These are phyloP conservation scores for Microtus richardsoni DNA, from an alignment of 2,113 vertebrate genomes.

Conservation along the genomic window DNA sequence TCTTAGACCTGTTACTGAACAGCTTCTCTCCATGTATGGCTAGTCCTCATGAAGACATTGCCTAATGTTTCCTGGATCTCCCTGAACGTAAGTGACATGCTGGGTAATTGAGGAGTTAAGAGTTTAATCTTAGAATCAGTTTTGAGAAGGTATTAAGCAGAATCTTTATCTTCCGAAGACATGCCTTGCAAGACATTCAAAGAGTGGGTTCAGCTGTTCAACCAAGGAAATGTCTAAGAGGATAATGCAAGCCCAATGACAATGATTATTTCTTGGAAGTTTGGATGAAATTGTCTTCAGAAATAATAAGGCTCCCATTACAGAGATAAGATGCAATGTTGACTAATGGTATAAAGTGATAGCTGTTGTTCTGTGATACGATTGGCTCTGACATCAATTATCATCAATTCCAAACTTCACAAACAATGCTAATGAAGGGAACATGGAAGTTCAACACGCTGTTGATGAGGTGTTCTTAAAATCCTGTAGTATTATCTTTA, in stretches of 20 bases:
- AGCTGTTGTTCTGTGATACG: neutral
- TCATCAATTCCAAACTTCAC: neutral
- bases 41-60: neutral
- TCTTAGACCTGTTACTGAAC: neutral
- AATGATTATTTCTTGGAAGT: slow-evolving; percentile 2
- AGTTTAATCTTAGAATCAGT: neutral
- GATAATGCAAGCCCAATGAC: neutral
- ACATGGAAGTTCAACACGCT: neutral
- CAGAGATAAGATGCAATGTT: neutral
- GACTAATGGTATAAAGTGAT: neutral
- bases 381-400: neutral
- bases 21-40: neutral
- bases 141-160: neutral
- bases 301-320: neutral
- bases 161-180: neutral
- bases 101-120: neutral
- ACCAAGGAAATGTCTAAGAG: neutral
- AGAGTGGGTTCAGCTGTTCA: neutral
- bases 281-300: neutral
- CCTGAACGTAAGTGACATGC: neutral
- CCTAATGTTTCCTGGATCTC: neutral
- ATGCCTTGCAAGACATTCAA: neutral
- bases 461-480: neutral
- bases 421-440: neutral
- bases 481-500: neutral